Percentiles rank a stretch among this genome's conserved stretches.
Conservation (phyloP, 2,797 vertebrate genomes). For the Microctenopoma stevenorrisi region DNA sequence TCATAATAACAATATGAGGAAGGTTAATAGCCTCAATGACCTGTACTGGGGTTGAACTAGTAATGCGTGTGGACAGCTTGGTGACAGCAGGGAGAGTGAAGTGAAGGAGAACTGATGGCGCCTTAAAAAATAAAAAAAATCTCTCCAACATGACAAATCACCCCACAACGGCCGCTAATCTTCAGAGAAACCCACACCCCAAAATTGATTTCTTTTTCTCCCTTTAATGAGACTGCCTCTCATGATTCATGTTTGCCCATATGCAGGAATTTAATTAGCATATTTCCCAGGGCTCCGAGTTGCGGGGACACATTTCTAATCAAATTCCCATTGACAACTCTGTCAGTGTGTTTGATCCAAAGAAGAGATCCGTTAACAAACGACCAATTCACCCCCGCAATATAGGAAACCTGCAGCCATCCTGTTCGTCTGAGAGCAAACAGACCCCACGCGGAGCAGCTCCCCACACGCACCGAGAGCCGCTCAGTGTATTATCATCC, state of each 20-base stretch:
- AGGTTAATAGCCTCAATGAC: conserved; percentile 40
- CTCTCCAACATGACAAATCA: conserved; percentile 56
- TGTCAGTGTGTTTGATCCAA: conserved; percentile 39
- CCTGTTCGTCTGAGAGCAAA: conserved; percentile 22
- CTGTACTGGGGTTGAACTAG: conserved; percentile 24
- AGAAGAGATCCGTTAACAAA: conserved; percentile 22
- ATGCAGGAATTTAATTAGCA: conserved; percentile 70
- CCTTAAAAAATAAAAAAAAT: conserved; percentile 23
- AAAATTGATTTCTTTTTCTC: conserved; percentile 77
- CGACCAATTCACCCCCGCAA: conserved; percentile 29
- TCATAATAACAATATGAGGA: conserved; percentile 10
- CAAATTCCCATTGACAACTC: conserved; percentile 65
- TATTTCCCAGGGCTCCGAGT: conserved; percentile 56
- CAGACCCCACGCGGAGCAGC: conserved; percentile 24
- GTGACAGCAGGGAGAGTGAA: conserved; percentile 43
- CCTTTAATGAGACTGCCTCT: conserved; percentile 78
- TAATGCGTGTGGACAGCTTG: conserved; percentile 37
- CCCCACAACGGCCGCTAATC: conserved; percentile 60
- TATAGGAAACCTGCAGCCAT: conserved; percentile 9
- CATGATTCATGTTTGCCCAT: conserved; percentile 73
- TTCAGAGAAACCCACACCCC: conserved; percentile 54
- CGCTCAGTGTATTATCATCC: conserved; percentile 62
- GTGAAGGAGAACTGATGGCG: conserved; percentile 42
- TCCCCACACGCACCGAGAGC: conserved; percentile 29
- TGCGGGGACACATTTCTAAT: conserved; percentile 54